Evolutionary conservation across 2,113 vertebrate species (phyloP).

Genomic region (Corythornis madagascariensis): DNA sequence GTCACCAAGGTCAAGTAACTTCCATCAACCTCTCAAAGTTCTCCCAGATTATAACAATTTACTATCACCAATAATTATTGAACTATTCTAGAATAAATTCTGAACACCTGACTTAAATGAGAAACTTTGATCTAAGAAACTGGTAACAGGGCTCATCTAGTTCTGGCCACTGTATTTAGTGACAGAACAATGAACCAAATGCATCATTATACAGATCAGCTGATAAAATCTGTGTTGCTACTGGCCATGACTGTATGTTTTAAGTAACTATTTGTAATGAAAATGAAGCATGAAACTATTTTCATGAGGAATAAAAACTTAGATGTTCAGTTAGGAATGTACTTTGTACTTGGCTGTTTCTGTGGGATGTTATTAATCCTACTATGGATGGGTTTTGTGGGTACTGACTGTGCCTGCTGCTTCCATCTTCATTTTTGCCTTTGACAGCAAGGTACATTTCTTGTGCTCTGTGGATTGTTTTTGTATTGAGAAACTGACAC

Average conservation of each 20-base stretch:
- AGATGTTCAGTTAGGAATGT: not conserved
- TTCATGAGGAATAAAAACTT: not conserved
- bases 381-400: not conserved
- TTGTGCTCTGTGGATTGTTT: not conserved
- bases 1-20: conserved; percentile 36
- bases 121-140: not conserved
- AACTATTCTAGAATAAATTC: not conserved
- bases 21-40: not conserved
- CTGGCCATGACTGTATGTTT: not conserved
- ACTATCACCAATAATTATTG: not conserved
- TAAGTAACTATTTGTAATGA: not conserved
- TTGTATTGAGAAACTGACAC: not conserved
- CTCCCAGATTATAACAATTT: not conserved
- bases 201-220: not conserved
- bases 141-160: not conserved
- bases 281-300: not conserved
- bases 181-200: not conserved
- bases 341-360: not conserved
- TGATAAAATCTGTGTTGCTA: not conserved
- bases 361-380: not conserved
- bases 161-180: not conserved
- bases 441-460: not conserved
- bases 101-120: not conserved
- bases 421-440: not conserved
- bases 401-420: not conserved